phyloP scores from a whole-genome alignment of 1,140 invertebrate species.

The Cryptotermes secundus region DNA sequence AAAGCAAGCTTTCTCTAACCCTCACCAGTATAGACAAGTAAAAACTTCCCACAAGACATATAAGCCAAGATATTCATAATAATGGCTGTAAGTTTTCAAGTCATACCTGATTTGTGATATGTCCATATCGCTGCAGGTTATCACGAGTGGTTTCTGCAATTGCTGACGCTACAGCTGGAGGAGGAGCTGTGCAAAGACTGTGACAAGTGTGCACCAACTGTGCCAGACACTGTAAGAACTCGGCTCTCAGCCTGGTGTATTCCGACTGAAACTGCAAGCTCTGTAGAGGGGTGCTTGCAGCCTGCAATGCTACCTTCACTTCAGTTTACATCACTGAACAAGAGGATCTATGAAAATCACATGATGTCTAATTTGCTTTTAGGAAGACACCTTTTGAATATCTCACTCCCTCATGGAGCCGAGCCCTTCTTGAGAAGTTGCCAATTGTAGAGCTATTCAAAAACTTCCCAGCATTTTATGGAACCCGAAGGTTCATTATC shows the following conservation, averaged over 20 bases:
- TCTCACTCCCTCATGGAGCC: too few relatives aligned
- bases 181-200: constrained; percentile 84
- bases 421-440: too few relatives aligned
- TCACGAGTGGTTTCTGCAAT: constrained; percentile 76
- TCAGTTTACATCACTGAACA: too few relatives aligned
- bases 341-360: too few relatives aligned
- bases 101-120: constrained; percentile 72
- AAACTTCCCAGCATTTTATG: too few relatives aligned
- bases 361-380: too few relatives aligned
- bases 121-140: constrained; percentile 78
- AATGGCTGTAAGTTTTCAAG: neutral
- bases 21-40: too few relatives aligned
- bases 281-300: constrained; percentile 64
- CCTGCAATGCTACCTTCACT: constrained; percentile 47
- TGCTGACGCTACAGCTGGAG: constrained; percentile 85
- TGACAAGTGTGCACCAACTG: constrained; percentile 76
- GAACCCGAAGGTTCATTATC: too few relatives aligned
- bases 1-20: too few relatives aligned
- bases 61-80: neutral
- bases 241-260: constrained; percentile 71
- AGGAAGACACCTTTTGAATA: too few relatives aligned
- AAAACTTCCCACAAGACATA: too few relatives aligned
- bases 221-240: constrained; percentile 74
- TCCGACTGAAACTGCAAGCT: constrained; percentile 75
- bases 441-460: too few relatives aligned